Base-by-base conservation (phyloP, 64 coral and sea anemone genomes). In the Pachyseris speciosa region DNA sequence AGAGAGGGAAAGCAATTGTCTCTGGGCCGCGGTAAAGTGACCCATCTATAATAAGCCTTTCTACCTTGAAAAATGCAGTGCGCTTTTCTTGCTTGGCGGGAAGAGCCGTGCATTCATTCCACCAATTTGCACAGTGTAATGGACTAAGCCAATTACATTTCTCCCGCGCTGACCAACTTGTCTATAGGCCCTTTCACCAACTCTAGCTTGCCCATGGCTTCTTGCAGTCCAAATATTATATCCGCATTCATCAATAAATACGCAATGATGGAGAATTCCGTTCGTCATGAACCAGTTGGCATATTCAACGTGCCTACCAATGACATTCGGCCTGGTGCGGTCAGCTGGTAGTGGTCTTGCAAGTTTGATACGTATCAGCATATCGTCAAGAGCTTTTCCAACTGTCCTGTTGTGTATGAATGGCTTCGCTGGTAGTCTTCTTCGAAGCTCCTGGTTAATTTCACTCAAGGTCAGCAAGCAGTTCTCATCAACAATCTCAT, bases 401-500 rank as follows among this genome's bases (percentile, higher is more conserved):
- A 74, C 24, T 27, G 52, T 88, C 19, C 86, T 13, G 38, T 51
- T 2, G 37, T 88, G 69, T 24, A 38, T 26, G 5, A 31, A 31
- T n/a, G 86, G 69, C 34, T 88, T 88, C 50, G 0, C 28, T 37
- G 69, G 86, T 11, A 88, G 49, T 53, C 69, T 69, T 88, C 48
- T 44, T 58, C 30, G 42, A 57, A 88, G 69, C 30, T 76, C 49
- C 48, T 89, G 68, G 51, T 89, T 76, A 44, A 91, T 83, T 69
- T 61, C 63, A 42, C 33, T 40, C 66, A 91, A 71, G 44, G 75
- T 80, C 47, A 91, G 75, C 47, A 72, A 55, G 27, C 69, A 59
- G 1, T 77, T 69, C 37, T 77, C 86, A 63, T 77, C 42, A 8
- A 90, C 43, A 50, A 90, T 91, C 26, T 80, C 88, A 64, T 64